Conservation (phyloP, 2,888 invertebrate species). For the Hanleya hanleyi region DNA sequence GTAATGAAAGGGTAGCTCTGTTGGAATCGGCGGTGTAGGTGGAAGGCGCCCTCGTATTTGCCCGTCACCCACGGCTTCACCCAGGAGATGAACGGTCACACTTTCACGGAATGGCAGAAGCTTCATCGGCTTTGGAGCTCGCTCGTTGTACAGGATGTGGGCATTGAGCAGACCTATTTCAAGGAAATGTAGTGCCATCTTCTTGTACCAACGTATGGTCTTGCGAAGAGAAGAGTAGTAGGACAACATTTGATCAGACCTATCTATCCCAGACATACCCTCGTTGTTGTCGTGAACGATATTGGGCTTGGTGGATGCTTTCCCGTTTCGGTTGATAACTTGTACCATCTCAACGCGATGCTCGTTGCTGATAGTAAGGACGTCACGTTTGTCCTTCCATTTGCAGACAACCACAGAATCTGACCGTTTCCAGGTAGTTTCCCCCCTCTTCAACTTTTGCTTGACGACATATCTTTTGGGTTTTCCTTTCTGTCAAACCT, state of each 20-base stretch:
- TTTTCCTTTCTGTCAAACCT: slow-evolving; percentile 17
- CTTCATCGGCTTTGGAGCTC: slow-evolving; percentile 5
- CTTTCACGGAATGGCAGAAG: slow-evolving; percentile 1
- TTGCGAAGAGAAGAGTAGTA: slow-evolving; percentile 27
- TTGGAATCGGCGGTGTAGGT: neutral
- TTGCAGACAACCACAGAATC: slow-evolving; percentile 20
- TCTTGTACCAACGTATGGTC: slow-evolving; percentile 23
- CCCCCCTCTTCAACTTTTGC: slow-evolving; percentile 29
- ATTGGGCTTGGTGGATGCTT: slow-evolving; percentile 20
- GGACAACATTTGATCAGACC: slow-evolving; percentile 34
- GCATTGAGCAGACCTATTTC: slow-evolving; percentile 22
- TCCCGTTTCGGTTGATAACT: slow-evolving; percentile 16
- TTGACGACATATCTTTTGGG: slow-evolving; percentile 24
- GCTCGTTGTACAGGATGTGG: slow-evolving; percentile 20
- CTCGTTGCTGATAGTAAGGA: slow-evolving; percentile 22
- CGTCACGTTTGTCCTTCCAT: slow-evolving; percentile 28
- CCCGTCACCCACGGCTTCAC: neutral
- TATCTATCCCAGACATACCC: slow-evolving; percentile 28
- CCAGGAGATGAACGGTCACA: slow-evolving; percentile 7
- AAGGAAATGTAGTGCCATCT: slow-evolving; percentile 18
- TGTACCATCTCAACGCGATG: slow-evolving; percentile 25
- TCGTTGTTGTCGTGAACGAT: slow-evolving; percentile 26
- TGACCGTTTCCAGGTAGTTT: slow-evolving; percentile 20
- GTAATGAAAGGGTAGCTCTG: slow-evolving; percentile 7
- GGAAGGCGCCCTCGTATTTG: neutral